Conservation (phyloP, 2,888 invertebrate species). For the Acleris emargana region DNA sequence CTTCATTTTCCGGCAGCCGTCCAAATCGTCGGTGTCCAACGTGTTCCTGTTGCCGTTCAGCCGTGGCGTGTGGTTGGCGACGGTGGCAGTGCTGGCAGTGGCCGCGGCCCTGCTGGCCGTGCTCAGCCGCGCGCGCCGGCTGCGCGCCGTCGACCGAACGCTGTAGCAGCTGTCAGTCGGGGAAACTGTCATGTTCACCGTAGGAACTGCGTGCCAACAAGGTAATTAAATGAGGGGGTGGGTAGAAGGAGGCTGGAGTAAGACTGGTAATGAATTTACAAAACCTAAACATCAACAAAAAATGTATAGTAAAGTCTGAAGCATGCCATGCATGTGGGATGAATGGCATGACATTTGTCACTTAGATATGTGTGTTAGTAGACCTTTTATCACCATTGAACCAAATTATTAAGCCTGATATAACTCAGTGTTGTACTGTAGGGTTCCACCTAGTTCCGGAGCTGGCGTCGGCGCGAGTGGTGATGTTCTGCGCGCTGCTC, state of each 20-base stretch:
- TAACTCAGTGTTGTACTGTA: conserved; percentile 40
- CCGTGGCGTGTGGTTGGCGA: conserved; percentile 80
- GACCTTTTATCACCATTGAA: too few relatives aligned
- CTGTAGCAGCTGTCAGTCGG: conserved; percentile 53
- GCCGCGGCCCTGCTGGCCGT: conserved; percentile 48
- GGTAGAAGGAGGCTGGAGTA: not conserved
- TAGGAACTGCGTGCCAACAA: conserved; percentile 85
- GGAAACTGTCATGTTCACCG: conserved; percentile 80
- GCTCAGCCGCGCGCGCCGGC: conserved; percentile 42
- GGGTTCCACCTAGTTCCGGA: conserved; percentile 75
- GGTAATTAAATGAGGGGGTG: conserved; percentile 56
- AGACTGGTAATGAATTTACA: too few relatives aligned
- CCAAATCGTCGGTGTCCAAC: conserved; percentile 84
- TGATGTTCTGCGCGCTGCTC: conserved; percentile 81
- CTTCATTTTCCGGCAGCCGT: conserved; percentile 85
- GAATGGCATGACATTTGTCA: too few relatives aligned
- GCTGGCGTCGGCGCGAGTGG: conserved; percentile 78
- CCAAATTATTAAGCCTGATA: too few relatives aligned
- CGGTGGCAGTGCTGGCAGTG: conserved; percentile 46
- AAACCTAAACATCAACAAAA: too few relatives aligned
- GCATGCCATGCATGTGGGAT: too few relatives aligned
- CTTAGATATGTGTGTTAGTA: too few relatives aligned
- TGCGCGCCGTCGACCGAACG: conserved; percentile 35
- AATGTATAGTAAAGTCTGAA: too few relatives aligned
- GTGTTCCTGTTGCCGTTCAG: conserved; percentile 85